These are phyloP conservation scores for Chrosomus eos DNA, from an alignment of 2,797 vertebrate species.

Conservation along the genomic window DNA sequence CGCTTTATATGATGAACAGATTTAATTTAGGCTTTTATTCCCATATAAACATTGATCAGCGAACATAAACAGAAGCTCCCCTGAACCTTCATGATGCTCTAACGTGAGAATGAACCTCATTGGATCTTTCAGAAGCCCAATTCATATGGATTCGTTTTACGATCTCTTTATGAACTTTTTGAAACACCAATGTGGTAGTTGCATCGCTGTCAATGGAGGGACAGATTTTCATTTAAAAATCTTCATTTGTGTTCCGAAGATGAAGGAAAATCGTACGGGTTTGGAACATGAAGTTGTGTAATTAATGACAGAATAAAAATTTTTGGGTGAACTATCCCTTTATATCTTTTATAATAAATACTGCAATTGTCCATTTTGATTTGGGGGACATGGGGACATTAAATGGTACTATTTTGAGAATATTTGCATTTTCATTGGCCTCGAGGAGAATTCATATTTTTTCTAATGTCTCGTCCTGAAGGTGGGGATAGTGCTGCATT, in stretches of 20 bases:
- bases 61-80: too few species aligned
- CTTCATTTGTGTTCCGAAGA: not conserved
- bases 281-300: too few species aligned
- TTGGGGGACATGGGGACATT: not conserved
- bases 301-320: not conserved
- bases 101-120: too few species aligned
- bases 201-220: too few species aligned
- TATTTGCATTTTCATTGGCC: not conserved
- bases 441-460: not conserved
- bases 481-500: slow-evolving; percentile 97
- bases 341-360: not conserved
- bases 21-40: too few species aligned
- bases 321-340: not conserved
- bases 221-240: not conserved
- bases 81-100: too few species aligned
- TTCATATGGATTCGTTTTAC: too few species aligned
- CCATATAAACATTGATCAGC: too few species aligned
- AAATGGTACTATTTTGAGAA: not conserved
- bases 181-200: too few species aligned
- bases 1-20: too few species aligned
- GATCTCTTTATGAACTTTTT: not conserved
- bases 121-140: too few species aligned
- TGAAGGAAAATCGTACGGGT: not conserved
- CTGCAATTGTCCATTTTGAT: not conserved
- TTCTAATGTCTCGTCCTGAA: slow-evolving; percentile 61